A percentile compares a stretch with the other conserved stretches of the same genome.
phyloP scores from a whole-genome alignment of 1,140 invertebrate genomes.

The Trachymyrmex cornetzi region DNA sequence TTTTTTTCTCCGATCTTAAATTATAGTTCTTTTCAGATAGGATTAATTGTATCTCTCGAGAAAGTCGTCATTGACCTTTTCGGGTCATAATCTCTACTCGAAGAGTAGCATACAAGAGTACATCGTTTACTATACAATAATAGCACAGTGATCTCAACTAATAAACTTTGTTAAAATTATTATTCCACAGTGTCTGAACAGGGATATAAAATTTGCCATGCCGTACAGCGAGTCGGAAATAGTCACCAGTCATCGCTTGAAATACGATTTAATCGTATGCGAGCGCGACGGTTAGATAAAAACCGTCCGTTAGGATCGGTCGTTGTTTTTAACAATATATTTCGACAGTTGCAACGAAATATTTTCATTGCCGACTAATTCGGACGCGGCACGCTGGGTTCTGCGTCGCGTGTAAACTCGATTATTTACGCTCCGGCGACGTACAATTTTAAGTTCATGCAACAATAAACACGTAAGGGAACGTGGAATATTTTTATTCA shows the following conservation, averaged over 20 bases:
- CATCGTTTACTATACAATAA: slow-evolving; percentile 21
- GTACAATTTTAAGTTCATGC: slow-evolving; percentile 61
- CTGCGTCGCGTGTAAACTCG: slow-evolving; percentile 56
- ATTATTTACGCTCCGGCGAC: slow-evolving; percentile 63
- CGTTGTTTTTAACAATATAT: slow-evolving; percentile 29
- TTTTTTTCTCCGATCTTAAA: not conserved
- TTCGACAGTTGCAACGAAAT: slow-evolving; percentile 27
- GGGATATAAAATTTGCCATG: slow-evolving; percentile 40
- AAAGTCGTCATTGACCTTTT: not conserved
- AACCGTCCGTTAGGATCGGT: slow-evolving; percentile 16
- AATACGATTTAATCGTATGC: slow-evolving; percentile 43
- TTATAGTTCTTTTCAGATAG: not conserved
- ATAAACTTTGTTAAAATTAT: slow-evolving; percentile 52
- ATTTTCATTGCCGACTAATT: slow-evolving; percentile 59
- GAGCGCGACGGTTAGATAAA: slow-evolving; percentile 28
- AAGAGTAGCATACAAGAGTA: not conserved
- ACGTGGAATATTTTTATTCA: slow-evolving; percentile 52
- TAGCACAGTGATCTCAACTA: slow-evolving; percentile 43
- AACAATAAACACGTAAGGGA: slow-evolving; percentile 65
- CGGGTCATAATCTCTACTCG: not conserved
- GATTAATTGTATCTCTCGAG: not conserved
- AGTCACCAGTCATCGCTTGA: slow-evolving; percentile 46
- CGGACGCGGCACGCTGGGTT: slow-evolving; percentile 38
- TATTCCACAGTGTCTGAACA: slow-evolving; percentile 23
- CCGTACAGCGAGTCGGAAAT: slow-evolving; percentile 29